Conservation (phyloP, 2,797 vertebrate genomes). For the Antrozous pallidus region DNA sequence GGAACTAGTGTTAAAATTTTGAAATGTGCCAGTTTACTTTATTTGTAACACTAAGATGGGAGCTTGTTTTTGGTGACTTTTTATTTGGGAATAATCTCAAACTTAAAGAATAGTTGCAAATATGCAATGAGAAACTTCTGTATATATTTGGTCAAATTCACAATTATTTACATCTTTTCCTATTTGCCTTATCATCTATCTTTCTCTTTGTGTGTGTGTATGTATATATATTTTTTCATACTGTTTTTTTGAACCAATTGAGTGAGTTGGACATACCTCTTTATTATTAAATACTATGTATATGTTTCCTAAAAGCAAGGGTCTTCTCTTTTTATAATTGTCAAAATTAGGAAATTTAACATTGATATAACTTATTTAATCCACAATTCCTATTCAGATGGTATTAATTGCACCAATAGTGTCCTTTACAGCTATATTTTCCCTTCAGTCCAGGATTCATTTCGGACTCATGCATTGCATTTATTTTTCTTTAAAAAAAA, state of each 20-base stretch:
- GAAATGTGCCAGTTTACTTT: background rate
- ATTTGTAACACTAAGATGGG: background rate
- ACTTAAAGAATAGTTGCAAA: background rate
- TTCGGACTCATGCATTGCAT: background rate
- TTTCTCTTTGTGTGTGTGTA: background rate
- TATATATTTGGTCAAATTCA: slow-evolving; percentile 21
- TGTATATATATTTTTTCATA: background rate
- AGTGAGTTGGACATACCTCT: background rate
- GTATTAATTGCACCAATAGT: background rate
- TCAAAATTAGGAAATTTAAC: slow-evolving; percentile 19
- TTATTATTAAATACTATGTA: background rate
- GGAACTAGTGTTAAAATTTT: background rate
- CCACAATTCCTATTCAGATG: background rate
- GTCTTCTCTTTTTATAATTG: background rate
- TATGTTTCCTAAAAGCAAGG: slow-evolving; percentile 30
- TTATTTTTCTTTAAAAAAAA: background rate
- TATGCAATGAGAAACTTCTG: background rate
- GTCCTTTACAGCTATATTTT: background rate
- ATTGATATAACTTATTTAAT: background rate
- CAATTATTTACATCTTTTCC: background rate
- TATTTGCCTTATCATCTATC: slow-evolving; percentile 15
- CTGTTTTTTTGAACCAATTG: background rate
- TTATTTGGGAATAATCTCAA: slow-evolving; percentile 41
- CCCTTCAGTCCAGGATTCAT: background rate
- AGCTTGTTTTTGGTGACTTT: slow-evolving; percentile 39